Percentiles rank a stretch among this genome's conserved stretches.
Evolutionary conservation across 2,797 vertebrate species (phyloP).

Genomic region (Enteromius radiatus): DNA sequence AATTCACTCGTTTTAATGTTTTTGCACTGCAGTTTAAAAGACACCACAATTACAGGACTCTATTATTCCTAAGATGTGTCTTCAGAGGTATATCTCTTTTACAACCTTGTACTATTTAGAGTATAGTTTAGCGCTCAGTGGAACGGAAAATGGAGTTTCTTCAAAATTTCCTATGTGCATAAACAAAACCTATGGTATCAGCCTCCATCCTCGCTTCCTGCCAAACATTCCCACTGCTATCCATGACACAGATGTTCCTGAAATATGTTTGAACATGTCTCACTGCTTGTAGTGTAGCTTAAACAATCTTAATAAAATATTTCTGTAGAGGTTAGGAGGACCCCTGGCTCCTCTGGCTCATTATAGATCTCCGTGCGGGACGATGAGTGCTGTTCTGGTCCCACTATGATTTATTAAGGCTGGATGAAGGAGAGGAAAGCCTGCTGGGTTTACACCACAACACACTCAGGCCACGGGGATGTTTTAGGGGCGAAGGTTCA

Average conservation of each 20-base stretch:
- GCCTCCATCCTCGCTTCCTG: conserved; percentile 2
- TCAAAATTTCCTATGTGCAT: neutral
- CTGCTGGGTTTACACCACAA: conserved; percentile 75
- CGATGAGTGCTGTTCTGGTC: conserved; percentile 76
- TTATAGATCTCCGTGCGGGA: conserved; percentile 77
- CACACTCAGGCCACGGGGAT: conserved; percentile 77
- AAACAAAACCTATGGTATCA: neutral
- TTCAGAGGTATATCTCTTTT: neutral
- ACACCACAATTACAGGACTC: neutral
- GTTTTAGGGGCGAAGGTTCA: conserved; percentile 78
- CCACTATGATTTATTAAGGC: conserved; percentile 82
- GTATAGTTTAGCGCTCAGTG: neutral
- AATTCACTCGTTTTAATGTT: neutral
- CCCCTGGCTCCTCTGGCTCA: conserved; percentile 66
- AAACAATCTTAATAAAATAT: conserved; percentile 83
- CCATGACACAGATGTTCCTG: conserved; percentile 67
- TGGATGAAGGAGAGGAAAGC: conserved; percentile 60
- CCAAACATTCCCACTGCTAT: conserved; percentile 52
- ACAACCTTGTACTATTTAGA: neutral
- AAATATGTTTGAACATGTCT: conserved; percentile 68
- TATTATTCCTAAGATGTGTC: neutral
- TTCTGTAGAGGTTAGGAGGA: conserved; percentile 70
- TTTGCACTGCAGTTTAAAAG: neutral
- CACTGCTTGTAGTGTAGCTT: conserved; percentile 70
- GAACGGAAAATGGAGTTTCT: neutral